phyloP scores from a whole-genome alignment of 2,797 vertebrate genomes.

The Cottoperca gobio region DNA sequence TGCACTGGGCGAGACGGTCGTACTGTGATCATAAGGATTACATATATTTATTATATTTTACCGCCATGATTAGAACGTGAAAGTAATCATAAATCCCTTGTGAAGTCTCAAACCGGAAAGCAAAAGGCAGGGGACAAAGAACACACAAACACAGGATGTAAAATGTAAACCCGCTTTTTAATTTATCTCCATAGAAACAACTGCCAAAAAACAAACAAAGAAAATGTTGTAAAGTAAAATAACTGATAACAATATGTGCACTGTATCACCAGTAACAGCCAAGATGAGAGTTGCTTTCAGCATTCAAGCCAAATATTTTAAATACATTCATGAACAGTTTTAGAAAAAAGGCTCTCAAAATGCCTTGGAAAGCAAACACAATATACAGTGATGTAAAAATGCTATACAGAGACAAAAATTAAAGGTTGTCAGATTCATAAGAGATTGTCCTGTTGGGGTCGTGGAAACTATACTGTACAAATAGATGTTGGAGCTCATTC shows the following conservation, averaged over 20 bases:
- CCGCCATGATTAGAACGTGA: background rate
- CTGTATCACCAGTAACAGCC: slow-evolving; percentile 37
- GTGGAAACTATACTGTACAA: slow-evolving; percentile 52
- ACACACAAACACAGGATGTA: slow-evolving; percentile 13
- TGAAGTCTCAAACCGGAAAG: background rate
- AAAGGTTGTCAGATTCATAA: slow-evolving; percentile 9
- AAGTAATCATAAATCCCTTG: background rate
- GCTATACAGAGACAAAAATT: slow-evolving; percentile 77
- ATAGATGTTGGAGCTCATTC: slow-evolving; percentile 19
- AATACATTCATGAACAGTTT: slow-evolving; percentile 87
- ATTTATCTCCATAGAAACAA: slow-evolving; percentile 63
- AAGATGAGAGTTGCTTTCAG: slow-evolving; percentile 81
- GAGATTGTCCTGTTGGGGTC: slow-evolving; percentile 20
- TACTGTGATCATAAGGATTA: background rate
- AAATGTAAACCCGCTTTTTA: slow-evolving; percentile 63
- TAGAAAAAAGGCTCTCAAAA: slow-evolving; percentile 90
- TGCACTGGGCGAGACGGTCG: background rate
- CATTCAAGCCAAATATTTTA: slow-evolving; percentile 86
- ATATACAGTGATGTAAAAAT: slow-evolving; percentile 83
- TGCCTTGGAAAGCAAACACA: slow-evolving; percentile 77
- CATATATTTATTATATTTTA: background rate
- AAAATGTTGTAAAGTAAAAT: slow-evolving; percentile 15
- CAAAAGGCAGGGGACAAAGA: slow-evolving; percentile 12
- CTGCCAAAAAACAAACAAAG: slow-evolving; percentile 12
- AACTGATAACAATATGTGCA: slow-evolving; percentile 33